These are phyloP conservation scores for Centropus unirufus DNA, from an alignment of 2,113 vertebrate species.

Conservation along the genomic window DNA sequence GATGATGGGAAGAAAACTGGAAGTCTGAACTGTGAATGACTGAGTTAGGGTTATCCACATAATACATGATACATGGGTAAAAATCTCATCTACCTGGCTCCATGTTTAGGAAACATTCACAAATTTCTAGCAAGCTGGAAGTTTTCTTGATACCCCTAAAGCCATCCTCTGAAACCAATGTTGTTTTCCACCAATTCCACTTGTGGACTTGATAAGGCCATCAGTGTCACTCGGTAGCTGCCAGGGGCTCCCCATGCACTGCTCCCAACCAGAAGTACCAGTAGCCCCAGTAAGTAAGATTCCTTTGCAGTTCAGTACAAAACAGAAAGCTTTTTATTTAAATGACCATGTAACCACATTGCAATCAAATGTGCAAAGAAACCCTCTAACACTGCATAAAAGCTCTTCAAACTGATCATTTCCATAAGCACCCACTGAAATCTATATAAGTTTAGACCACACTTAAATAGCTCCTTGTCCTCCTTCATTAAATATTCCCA, in stretches of 20 bases:
- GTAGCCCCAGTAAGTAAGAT: fast-evolving
- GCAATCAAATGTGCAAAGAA: not conserved
- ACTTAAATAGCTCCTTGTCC: not conserved
- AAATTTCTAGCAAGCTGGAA: not conserved
- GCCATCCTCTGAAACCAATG: not conserved
- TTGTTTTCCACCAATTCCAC: not conserved
- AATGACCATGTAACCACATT: not conserved
- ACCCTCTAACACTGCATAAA: not conserved
- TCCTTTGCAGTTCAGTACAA: not conserved
- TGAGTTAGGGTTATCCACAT: not conserved
- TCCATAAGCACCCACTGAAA: not conserved
- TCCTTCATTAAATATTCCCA: not conserved
- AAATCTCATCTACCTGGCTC: not conserved
- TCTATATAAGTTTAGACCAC: not conserved
- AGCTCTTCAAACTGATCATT: not conserved
- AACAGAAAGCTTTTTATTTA: not conserved
- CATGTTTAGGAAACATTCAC: not conserved
- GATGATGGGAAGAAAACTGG: not conserved
- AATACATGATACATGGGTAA: not conserved
- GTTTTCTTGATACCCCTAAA: not conserved
- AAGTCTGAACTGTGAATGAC: not conserved
- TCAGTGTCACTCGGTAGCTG: not conserved
- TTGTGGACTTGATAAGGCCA: not conserved
- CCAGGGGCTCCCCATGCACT: not conserved
- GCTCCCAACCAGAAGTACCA: not conserved